Evolutionary conservation across 2,113 vertebrate genomes (phyloP).

Genomic region (Stigmatopora nigra): DNA sequence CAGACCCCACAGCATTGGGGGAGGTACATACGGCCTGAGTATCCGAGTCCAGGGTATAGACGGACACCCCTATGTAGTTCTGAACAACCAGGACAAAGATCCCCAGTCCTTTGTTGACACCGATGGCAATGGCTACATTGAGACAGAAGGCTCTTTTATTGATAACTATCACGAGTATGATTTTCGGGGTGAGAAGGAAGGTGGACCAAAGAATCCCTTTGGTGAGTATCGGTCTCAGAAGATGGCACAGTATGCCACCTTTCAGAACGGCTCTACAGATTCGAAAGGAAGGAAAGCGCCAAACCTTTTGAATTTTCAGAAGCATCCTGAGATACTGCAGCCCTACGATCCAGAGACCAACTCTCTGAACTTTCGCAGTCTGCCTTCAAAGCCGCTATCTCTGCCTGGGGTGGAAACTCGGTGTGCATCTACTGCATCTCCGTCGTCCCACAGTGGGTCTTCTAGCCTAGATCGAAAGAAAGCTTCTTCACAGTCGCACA

Average conservation of each 20-base stretch:
- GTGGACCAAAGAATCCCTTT: conserved; percentile 68
- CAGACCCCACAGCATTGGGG: conserved; percentile 63
- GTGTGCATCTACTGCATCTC: conserved; percentile 48
- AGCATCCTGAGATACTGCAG: conserved; percentile 84
- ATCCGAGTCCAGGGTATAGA: conserved; percentile 95
- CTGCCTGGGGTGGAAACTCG: conserved; percentile 50
- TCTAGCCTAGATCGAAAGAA: conserved; percentile 58
- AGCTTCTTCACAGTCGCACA: conserved; percentile 19
- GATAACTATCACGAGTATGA: conserved; percentile 66
- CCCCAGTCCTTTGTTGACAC: conserved; percentile 62
- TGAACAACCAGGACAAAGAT: conserved; percentile 84
- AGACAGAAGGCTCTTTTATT: conserved; percentile 56
- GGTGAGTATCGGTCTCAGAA: conserved; percentile 67
- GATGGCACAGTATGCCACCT: conserved; percentile 46
- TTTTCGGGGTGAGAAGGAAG: conserved; percentile 50
- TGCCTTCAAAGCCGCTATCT: conserved; percentile 50
- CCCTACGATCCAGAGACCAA: conserved; percentile 84
- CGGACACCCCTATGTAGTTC: conserved; percentile 92
- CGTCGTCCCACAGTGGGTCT: conserved; percentile 30
- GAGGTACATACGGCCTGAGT: conserved; percentile 86
- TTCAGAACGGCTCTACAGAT: conserved; percentile 63
- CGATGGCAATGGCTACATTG: conserved; percentile 63
- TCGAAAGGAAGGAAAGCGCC: conserved; percentile 58
- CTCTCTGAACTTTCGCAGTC: conserved; percentile 57
- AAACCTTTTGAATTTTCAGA: conserved; percentile 82